Base-by-base conservation (phyloP, 2,888 invertebrate species). In the Yponomeuta malinellus region DNA sequence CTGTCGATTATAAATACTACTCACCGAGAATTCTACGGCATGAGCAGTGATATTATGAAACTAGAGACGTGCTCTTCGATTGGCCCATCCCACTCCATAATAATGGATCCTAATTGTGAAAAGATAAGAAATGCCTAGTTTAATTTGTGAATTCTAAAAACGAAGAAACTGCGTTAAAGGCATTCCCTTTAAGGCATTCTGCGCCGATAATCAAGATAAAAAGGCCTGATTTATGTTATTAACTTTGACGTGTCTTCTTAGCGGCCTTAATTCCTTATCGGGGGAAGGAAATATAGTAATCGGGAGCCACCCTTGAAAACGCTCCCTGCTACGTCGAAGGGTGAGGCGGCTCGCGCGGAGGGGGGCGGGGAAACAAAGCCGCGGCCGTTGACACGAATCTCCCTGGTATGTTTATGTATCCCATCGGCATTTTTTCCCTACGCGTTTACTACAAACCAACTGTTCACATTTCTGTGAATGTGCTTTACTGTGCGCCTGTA, bases 321-420 rank as follows among this genome's bases (percentile, higher is more conserved):
- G 88, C 85, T 85, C 83, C 84, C 84, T 83, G 15, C 23, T 23
- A 12, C 48, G 64, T 48, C n/a, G 68, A 43, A 43, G 70, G 63
- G 48, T 37, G 65, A 59, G 71, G 72, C 69, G 71, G 67, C 63
- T 10, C 73, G 75, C 74, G 77, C 78, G 81, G 74, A 72, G 76
- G 77, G 78, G 2, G 80, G 75, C n/a, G 59, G 48, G 69, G 59
- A 9, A 70, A 83, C 82, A 84, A 82, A 80, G 81, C 83, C 79
- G 83, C 85, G 90, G 90, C 88, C 90, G 86, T 91, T 91, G 90
- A 91, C 91, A 89, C 90, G 86, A 85, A 86, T 88, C 88, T 86
- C 84, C 82, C 81, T 80, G 78, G 83, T 81, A 79, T 90, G 90
- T 91, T 89, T 91, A 85, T 85, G 83, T 87, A 88, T 86, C 83